These are phyloP conservation scores for Pocillopora grandis DNA, from an alignment of 92 coral and sea anemone species.

Conservation along the genomic window DNA sequence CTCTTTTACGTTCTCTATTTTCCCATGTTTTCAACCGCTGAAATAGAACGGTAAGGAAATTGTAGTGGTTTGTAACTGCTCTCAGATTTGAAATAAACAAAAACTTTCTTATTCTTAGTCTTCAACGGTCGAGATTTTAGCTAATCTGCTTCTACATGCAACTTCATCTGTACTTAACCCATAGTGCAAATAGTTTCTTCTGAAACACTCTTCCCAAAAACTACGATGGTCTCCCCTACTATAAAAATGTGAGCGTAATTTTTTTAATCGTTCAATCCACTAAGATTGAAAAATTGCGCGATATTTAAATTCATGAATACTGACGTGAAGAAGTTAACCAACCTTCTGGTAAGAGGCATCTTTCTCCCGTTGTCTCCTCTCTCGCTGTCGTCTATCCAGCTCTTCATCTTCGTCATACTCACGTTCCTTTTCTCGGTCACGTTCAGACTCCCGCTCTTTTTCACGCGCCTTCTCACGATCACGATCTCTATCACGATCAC, in stretches of 20 bases:
- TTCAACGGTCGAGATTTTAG: too few species aligned
- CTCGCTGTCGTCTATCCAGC: constrained; percentile 84
- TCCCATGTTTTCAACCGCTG: constrained; percentile 96
- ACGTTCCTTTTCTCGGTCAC: constrained; percentile 79
- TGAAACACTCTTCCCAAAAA: too few species aligned
- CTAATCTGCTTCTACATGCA: too few species aligned
- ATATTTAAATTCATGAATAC: not conserved
- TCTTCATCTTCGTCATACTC: constrained; percentile 90
- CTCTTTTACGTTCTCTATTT: constrained; percentile 85
- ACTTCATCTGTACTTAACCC: too few species aligned
- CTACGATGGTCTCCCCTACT: too few species aligned
- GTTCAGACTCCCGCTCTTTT: constrained; percentile 64
- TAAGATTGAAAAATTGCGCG: not conserved
- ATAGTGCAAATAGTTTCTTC: too few species aligned
- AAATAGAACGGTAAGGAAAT: constrained; percentile 16
- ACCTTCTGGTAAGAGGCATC: constrained; percentile 93
- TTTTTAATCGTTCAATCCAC: too few species aligned
- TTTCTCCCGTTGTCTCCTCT: constrained; percentile 82
- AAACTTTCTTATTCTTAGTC: not conserved
- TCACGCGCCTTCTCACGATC: constrained; percentile 73
- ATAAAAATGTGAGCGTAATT: too few species aligned
- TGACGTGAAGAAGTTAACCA: not conserved
- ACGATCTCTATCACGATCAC: constrained; percentile 69
- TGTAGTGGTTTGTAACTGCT: too few species aligned
- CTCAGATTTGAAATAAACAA: not conserved